Percentiles rank a stretch among this genome's conserved stretches.
Evolutionary conservation across 2,888 invertebrate species (phyloP).

Genomic region (Pristionchus japonicus): DNA sequence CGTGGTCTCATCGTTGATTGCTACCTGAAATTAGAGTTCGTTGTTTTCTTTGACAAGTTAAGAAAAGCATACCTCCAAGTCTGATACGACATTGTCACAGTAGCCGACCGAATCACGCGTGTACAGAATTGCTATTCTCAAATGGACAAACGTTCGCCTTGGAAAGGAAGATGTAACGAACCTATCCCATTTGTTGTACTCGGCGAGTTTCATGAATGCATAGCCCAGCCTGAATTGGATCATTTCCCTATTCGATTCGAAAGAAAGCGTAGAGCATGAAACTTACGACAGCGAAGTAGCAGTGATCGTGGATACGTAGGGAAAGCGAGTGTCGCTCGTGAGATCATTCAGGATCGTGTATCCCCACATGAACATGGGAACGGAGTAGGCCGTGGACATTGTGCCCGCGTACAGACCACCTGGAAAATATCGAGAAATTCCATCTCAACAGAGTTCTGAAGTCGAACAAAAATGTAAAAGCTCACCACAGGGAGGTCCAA

Average conservation of each 20-base stretch:
- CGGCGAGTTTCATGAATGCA: constrained; percentile 10
- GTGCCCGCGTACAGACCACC: constrained; percentile 48
- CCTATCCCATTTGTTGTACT: constrained; percentile 25
- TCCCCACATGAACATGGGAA: constrained; percentile 58
- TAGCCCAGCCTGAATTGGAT: constrained; percentile 41
- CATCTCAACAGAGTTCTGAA: too few relatives aligned
- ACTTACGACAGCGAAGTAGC: constrained; percentile 1
- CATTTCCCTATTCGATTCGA: too few relatives aligned
- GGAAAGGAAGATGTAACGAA: too few relatives aligned
- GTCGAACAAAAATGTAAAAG: background rate
- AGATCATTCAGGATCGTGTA: constrained; percentile 51
- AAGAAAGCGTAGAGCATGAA: too few relatives aligned
- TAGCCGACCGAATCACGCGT: background rate
- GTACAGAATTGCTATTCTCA: constrained; percentile 43
- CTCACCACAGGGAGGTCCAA: constrained; percentile 52
- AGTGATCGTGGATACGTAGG: background rate
- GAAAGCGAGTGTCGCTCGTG: constrained; percentile 37
- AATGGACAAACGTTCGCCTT: too few relatives aligned
- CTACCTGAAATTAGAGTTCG: constrained; percentile 11
- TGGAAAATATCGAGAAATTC: too few relatives aligned
- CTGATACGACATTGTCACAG: background rate
- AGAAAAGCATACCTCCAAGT: too few relatives aligned
- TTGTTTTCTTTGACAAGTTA: background rate
- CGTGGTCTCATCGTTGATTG: constrained; percentile 19
- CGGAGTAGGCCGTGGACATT: constrained; percentile 56